Conservation (phyloP, 2,888 invertebrate species). For the Baronia brevicornis region DNA sequence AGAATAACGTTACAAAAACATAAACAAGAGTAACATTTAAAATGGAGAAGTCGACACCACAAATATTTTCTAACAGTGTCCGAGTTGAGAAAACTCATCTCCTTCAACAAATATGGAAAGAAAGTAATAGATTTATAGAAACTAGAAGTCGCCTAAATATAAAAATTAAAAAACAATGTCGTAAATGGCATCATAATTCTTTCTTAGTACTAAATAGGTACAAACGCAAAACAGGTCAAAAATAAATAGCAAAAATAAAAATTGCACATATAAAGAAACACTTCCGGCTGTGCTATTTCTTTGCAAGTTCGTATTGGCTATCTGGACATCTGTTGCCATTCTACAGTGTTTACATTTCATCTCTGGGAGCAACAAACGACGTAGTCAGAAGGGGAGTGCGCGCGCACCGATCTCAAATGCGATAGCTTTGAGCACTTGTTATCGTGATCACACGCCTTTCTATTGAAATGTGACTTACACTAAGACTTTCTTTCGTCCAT, state of each 20-base stretch:
- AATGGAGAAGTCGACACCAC: conserved; percentile 34
- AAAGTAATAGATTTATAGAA: conserved; percentile 31
- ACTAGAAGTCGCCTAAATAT: conserved; percentile 30
- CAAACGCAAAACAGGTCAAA: too few species aligned
- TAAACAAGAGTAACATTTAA: conserved; percentile 10
- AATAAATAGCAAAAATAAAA: neutral
- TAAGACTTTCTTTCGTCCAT: conserved; percentile 23
- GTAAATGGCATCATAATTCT: too few species aligned
- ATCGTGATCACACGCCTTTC: conserved; percentile 43
- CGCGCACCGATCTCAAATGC: conserved; percentile 60
- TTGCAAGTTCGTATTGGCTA: conserved; percentile 59
- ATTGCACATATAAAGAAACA: conserved; percentile 13
- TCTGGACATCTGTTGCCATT: conserved; percentile 70
- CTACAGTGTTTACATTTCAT: conserved; percentile 70
- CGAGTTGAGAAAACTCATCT: conserved; percentile 64
- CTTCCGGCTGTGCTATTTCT: conserved; percentile 37
- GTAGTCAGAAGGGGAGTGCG: conserved; percentile 44
- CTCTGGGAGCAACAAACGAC: conserved; percentile 63
- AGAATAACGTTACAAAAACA: conserved; percentile 13
- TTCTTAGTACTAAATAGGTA: too few species aligned
- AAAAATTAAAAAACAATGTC: conserved; percentile 3
- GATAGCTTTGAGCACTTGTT: conserved; percentile 62
- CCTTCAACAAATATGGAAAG: conserved; percentile 58
- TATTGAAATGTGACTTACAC: conserved; percentile 28
- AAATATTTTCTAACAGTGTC: conserved; percentile 62